Conservation (phyloP, 2,888 invertebrate genomes). For the Amaurobius ferox region DNA sequence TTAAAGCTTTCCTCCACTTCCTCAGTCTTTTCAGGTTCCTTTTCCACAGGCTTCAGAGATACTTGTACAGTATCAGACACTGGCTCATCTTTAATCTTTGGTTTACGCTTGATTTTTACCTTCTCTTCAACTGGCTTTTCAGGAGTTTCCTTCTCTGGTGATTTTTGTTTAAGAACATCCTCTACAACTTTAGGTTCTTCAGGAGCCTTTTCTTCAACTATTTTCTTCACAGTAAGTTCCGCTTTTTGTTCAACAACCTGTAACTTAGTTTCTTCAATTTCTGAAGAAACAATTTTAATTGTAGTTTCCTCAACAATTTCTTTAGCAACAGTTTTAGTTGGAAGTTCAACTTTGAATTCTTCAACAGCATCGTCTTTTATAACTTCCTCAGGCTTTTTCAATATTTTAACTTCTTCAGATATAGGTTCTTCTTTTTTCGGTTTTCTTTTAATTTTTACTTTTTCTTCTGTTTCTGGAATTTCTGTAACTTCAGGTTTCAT, state of each 20-base stretch:
- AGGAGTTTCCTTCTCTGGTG: constrained; percentile 10
- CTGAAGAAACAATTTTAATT: constrained; percentile 33
- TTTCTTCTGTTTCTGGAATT: constrained; percentile 33
- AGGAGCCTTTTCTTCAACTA: constrained; percentile 21
- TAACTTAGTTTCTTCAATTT: constrained; percentile 10
- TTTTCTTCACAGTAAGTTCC: constrained; percentile 28
- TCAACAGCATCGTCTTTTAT: background rate
- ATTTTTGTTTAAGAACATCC: constrained; percentile 16
- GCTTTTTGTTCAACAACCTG: constrained; percentile 21
- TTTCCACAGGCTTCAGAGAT: background rate
- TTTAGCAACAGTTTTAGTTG: background rate
- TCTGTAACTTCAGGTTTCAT: constrained; percentile 32
- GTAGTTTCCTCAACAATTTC: constrained; percentile 39
- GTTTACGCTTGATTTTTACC: constrained; percentile 80
- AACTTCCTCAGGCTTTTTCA: constrained; percentile 24
- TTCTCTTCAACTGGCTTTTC: constrained; percentile 74
- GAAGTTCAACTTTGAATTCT: constrained; percentile 26
- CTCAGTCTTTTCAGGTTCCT: constrained; percentile 29
- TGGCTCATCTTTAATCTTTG: constrained; percentile 32
- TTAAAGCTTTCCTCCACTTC: constrained; percentile 50
- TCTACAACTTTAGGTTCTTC: constrained; percentile 17
- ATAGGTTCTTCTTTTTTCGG: constrained; percentile 78
- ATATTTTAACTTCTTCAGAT: constrained; percentile 49
- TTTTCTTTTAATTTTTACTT: constrained; percentile 81
- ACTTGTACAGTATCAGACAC: constrained; percentile 26